These are phyloP conservation scores for Polylopha cassiicola DNA, from an alignment of 2,888 invertebrate species.

Conservation along the genomic window DNA sequence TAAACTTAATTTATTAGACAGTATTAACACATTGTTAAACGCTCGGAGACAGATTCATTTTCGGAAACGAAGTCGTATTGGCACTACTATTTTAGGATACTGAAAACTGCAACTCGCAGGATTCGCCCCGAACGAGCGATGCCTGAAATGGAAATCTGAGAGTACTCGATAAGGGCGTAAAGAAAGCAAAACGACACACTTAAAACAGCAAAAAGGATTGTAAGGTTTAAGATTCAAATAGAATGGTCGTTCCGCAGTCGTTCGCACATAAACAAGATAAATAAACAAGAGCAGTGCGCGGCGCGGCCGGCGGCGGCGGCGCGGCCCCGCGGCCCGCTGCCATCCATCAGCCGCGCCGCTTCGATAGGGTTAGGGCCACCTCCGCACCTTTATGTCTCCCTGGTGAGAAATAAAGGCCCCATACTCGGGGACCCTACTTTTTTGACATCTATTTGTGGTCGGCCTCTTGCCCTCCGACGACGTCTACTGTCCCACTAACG, in stretches of 20 bases:
- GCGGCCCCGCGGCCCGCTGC: too few relatives aligned
- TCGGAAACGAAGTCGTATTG: too few relatives aligned
- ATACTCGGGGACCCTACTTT: conserved; percentile 66
- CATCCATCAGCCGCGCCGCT: conserved; percentile 72
- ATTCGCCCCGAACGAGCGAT: too few relatives aligned
- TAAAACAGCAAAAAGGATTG: conserved; percentile 22
- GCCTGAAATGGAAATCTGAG: too few relatives aligned
- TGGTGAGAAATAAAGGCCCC: conserved; percentile 67
- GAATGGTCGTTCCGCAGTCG: conserved; percentile 28
- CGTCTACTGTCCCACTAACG: conserved; percentile 41
- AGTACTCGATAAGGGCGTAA: conserved; percentile 13
- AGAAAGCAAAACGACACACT: conserved; percentile 21
- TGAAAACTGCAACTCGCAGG: too few relatives aligned
- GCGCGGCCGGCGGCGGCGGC: too few relatives aligned
- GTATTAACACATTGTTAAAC: conserved; percentile 19
- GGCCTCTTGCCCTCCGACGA: conserved; percentile 63
- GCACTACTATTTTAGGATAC: too few relatives aligned
- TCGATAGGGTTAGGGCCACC: conserved; percentile 76
- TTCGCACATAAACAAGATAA: conserved; percentile 74
- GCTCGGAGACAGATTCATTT: too few relatives aligned
- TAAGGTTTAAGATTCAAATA: conserved; percentile 21
- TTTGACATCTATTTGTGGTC: conserved; percentile 77
- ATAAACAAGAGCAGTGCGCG: conserved; percentile 62
- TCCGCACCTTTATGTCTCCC: conserved; percentile 75
- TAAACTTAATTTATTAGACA: conserved; percentile 17